Base-by-base conservation (phyloP, 2,888 invertebrate genomes). In the Salticus scenicus region DNA sequence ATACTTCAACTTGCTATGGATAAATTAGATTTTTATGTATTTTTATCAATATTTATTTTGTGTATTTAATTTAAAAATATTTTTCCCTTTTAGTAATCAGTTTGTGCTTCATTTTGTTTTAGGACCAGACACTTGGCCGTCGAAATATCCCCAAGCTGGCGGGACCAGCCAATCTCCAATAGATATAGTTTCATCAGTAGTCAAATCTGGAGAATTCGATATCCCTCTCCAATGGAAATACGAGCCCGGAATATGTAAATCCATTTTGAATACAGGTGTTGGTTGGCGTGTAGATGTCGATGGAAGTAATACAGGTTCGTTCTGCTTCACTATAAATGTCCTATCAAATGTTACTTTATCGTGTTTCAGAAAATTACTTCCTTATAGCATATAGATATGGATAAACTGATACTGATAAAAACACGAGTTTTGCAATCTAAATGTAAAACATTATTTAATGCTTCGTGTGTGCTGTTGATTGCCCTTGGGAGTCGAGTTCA, bases 101-200 rank as follows among this genome's bases (percentile, higher is more conserved):
- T n/a, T n/a, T n/a, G n/a, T n/a, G n/a, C n/a, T n/a, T n/a, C n/a
- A n/a, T n/a, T 31, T 42, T 51, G 24, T 27, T 24, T 4, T 37
- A 96, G 96, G 96, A 90, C 97, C 97, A 70, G 93, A 94, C 80
- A 96, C 95, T 67, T 97, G 97, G 97, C 93, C 94, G 64, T 94
- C 95, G 89, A 93, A 94, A 90, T 97, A 94, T 91, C 96, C 97
- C 0, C 94, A 95, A 89, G 97, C 97, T 1, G 89, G 88, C 0
- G 97, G 97, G 31, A 93, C 94, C 37, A 93, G 95, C 1, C 97
- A 97, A 92, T 97, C 97, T 86, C 97, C 97, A 2, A 95, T 97
- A 70, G 95, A 97, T 92, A 97, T 97, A 89, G 93, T 93, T 89
- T 94, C 95, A 12, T 64, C 69, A 10, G n/a, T 14, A 17, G 67